phyloP scores from a whole-genome alignment of 2,113 vertebrate species.

The Tamias sibiricus region DNA sequence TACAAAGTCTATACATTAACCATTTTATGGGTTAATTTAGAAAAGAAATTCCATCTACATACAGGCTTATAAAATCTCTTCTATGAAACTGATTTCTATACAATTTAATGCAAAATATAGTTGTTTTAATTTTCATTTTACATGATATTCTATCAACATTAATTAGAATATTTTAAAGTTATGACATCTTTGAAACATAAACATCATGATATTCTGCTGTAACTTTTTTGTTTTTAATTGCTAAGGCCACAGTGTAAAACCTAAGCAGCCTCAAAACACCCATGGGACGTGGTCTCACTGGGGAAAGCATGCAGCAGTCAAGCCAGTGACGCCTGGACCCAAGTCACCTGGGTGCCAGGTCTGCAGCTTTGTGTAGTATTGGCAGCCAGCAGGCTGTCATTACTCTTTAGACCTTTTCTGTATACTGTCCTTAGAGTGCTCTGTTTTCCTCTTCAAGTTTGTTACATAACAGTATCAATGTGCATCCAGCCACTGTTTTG shows the following conservation, averaged over 20 bases:
- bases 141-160: not conserved
- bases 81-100: not conserved
- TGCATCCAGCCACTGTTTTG: not conserved
- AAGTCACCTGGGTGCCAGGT: not conserved
- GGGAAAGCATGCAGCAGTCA: not conserved
- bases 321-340: not conserved
- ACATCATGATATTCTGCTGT: not conserved
- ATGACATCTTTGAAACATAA: not conserved
- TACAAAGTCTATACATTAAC: too few species aligned
- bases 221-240: not conserved
- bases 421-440: not conserved
- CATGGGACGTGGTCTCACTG: not conserved
- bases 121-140: not conserved
- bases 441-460: not conserved
- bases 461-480: not conserved
- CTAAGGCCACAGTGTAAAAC: not conserved
- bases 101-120: not conserved
- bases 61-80: not conserved
- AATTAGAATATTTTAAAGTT: not conserved
- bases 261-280: not conserved
- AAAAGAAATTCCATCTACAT: not conserved
- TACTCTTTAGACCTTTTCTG: not conserved
- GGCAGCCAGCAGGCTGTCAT: fast-evolving
- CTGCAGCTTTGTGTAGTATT: not conserved
- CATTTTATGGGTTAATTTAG: not conserved